These are phyloP conservation scores for Ostrea denselamellosa DNA, from an alignment of 1,140 invertebrate species.

Conservation along the genomic window DNA sequence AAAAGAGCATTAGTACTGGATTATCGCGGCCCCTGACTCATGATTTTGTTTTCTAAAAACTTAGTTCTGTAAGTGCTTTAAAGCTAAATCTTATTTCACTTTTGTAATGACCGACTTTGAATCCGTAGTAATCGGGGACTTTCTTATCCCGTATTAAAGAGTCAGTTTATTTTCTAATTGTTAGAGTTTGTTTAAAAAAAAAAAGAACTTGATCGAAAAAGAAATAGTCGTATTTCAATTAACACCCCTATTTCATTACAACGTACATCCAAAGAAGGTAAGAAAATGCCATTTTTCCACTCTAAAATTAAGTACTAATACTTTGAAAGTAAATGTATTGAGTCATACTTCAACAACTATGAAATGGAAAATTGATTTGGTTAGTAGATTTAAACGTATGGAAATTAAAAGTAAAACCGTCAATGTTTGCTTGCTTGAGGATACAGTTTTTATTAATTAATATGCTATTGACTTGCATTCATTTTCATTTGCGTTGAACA, in stretches of 20 bases:
- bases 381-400: slow-evolving; percentile 9
- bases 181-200: not conserved
- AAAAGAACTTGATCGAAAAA: not conserved
- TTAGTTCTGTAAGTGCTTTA: slow-evolving; percentile 10
- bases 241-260: not conserved
- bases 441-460: slow-evolving; percentile 37
- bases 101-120: slow-evolving; percentile 28
- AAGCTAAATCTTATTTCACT: slow-evolving; percentile 21
- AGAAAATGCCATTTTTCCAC: not conserved
- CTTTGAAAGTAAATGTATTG: not conserved
- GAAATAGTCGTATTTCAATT: not conserved
- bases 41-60: slow-evolving; percentile 31
- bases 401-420: slow-evolving; percentile 18
- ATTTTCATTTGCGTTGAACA: slow-evolving; percentile 13
- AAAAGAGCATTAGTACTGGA: slow-evolving; percentile 26
- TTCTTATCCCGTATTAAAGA: slow-evolving; percentile 33
- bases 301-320: not conserved
- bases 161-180: slow-evolving; percentile 21
- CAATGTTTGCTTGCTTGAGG: slow-evolving; percentile 12
- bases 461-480: slow-evolving; percentile 37
- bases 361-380: slow-evolving; percentile 11
- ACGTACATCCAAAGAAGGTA: not conserved
- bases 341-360: not conserved
- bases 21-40: slow-evolving; percentile 14
- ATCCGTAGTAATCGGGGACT: not conserved